phyloP scores from a whole-genome alignment of 2,888 invertebrate species.

The Protodeltote pygarga region DNA sequence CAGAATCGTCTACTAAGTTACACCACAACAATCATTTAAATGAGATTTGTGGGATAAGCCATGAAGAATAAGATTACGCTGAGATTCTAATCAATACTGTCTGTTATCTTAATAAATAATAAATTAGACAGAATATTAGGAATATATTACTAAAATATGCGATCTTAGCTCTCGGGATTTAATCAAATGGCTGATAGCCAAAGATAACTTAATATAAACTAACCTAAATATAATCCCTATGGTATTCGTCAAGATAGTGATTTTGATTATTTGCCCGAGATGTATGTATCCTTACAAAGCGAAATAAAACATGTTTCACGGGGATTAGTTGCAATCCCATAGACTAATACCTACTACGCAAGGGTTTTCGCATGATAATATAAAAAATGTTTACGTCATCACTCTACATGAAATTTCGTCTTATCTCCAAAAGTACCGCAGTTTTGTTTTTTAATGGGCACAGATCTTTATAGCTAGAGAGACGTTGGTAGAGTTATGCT shows the following conservation, averaged over 20 bases:
- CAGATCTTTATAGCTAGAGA: no score
- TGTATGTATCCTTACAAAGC: constrained; percentile 38
- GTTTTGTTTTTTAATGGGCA: constrained; percentile 23
- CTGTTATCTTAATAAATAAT: no score
- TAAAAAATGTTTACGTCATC: constrained; percentile 40
- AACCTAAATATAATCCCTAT: constrained; percentile 36
- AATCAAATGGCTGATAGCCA: constrained; percentile 39
- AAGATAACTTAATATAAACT: constrained; percentile 35
- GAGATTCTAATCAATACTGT: no score
- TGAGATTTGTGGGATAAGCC: no score
- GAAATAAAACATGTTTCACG: constrained; percentile 36
- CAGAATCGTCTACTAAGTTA: no score
- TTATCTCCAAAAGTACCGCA: constrained; percentile 19
- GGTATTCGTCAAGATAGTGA: constrained; percentile 43
- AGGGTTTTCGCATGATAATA: constrained; percentile 40
- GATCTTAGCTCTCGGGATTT: constrained; percentile 28
- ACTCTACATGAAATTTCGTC: constrained; percentile 28
- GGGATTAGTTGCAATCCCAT: constrained; percentile 40
- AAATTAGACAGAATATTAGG: no score
- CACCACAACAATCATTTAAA: no score
- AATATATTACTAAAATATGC: constrained; percentile 25
- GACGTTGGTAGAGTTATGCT: no score
- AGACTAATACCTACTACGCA: constrained; percentile 42
- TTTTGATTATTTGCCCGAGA: constrained; percentile 43
- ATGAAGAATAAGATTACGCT: no score